Conservation (phyloP, 2,888 invertebrate species). For the Brachycybe producta region DNA sequence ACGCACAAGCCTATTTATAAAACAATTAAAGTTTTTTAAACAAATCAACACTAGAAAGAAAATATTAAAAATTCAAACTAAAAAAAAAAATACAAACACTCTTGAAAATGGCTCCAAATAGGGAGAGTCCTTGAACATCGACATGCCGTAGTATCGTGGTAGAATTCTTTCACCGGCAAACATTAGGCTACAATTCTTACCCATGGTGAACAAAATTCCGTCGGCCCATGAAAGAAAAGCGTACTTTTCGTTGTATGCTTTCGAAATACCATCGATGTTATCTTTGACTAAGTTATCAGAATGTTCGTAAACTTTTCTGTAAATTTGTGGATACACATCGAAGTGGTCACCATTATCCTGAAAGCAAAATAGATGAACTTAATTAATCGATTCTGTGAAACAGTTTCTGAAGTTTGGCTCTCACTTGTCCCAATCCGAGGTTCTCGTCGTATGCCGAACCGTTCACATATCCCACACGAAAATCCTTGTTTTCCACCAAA, state of each 20-base stretch:
- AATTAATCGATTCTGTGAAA: background rate
- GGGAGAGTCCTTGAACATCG: slow-evolving; percentile 8
- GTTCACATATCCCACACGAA: slow-evolving; percentile 12
- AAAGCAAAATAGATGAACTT: background rate
- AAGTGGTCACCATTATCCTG: background rate
- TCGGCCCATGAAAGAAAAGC: slow-evolving; percentile 13
- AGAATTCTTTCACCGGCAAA: slow-evolving; percentile 5
- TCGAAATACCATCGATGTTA: slow-evolving; percentile 5
- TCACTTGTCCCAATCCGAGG: background rate
- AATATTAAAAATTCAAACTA: no score
- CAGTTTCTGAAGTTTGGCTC: background rate
- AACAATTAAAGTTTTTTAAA: background rate
- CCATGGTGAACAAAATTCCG: slow-evolving; percentile 7
- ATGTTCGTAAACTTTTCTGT: slow-evolving; percentile 5
- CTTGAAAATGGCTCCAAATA: slow-evolving; percentile 8
- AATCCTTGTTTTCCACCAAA: slow-evolving; percentile 12
- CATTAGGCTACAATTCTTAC: slow-evolving; percentile 3
- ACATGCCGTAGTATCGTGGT: slow-evolving; percentile 9
- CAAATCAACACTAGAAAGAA: background rate
- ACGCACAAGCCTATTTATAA: background rate
- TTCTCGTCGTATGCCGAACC: slow-evolving; percentile 14
- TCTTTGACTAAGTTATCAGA: slow-evolving; percentile 6
- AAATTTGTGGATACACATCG: background rate
- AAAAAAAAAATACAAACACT: slow-evolving; percentile 3
- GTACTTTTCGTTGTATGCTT: slow-evolving; percentile 12